These are phyloP conservation scores for Folsomia manolachei DNA, from an alignment of 2,888 invertebrate species.

Conservation along the genomic window DNA sequence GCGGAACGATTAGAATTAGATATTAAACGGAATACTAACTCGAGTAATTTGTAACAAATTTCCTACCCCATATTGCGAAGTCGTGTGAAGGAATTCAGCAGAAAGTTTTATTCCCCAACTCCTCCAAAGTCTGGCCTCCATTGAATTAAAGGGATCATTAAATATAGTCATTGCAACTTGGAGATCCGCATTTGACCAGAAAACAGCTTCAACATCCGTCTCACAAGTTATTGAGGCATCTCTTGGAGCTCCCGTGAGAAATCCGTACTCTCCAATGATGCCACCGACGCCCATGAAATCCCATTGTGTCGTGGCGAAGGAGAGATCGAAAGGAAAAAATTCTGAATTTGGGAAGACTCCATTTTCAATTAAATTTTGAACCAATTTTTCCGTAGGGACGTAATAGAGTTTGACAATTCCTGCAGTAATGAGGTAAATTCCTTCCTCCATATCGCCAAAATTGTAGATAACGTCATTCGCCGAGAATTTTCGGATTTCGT, in stretches of 20 bases:
- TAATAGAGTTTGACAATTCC: constrained; percentile 55
- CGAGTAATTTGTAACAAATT: neutral
- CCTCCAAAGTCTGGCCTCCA: constrained; percentile 64
- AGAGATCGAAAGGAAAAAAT: constrained; percentile 56
- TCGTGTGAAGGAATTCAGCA: constrained; percentile 59
- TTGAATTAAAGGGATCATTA: constrained; percentile 56
- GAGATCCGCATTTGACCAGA: constrained; percentile 53
- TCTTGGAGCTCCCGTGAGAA: constrained; percentile 61
- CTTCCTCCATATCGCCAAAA: constrained; percentile 54
- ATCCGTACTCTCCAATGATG: constrained; percentile 63
- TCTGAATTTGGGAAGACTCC: constrained; percentile 62
- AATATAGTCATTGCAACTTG: constrained; percentile 52
- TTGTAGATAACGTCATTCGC: constrained; percentile 53
- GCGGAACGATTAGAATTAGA: neutral
- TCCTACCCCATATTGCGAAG: constrained; percentile 55
- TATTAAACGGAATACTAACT: neutral
- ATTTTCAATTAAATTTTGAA: constrained; percentile 52
- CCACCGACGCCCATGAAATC: constrained; percentile 64
- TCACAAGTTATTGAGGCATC: constrained; percentile 63
- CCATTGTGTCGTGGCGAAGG: constrained; percentile 57
- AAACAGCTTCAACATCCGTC: constrained; percentile 59
- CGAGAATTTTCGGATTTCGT: constrained; percentile 52
- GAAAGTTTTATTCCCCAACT: constrained; percentile 62
- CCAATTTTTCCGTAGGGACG: constrained; percentile 54
- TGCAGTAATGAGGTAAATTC: constrained; percentile 56